Conservation (phyloP, 2,797 vertebrate genomes). For the Tragelaphus eurycerus region DNA sequence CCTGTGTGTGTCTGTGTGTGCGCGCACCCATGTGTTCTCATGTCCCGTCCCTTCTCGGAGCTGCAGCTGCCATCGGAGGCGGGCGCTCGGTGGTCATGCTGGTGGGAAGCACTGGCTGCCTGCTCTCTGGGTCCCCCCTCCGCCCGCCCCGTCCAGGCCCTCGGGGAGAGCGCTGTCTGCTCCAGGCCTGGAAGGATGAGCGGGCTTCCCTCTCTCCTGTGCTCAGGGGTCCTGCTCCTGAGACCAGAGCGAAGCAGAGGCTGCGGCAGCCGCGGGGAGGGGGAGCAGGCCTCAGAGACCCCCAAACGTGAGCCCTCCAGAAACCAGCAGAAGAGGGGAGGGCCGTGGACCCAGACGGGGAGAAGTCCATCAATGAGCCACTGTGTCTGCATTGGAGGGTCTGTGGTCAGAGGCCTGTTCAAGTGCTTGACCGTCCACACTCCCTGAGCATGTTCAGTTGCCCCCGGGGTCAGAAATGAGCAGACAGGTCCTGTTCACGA, state of each 20-base stretch:
- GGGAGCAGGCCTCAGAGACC: no score
- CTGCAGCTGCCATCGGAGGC: accelerated
- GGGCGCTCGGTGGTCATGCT: accelerated
- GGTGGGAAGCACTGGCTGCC: accelerated
- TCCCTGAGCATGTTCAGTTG: no score
- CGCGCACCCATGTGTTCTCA: accelerated
- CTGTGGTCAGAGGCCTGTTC: no score
- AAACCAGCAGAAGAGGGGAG: no score
- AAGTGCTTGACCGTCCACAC: no score
- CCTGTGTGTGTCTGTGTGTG: neutral
- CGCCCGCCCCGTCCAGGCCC: accelerated
- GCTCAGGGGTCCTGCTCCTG: no score
- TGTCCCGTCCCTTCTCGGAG: neutral
- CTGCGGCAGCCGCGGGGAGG: accelerated
- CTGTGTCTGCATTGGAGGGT: no score
- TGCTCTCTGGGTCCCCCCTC: neutral
- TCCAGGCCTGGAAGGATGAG: no score
- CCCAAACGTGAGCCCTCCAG: no score
- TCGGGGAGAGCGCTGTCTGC: neutral
- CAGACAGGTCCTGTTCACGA: neutral
- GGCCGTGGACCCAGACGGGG: accelerated
- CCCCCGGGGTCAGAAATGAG: neutral
- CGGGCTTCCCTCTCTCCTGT: neutral
- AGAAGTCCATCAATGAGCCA: no score
- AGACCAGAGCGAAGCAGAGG: no score